Evolutionary conservation across 2,797 vertebrate genomes (phyloP).

Genomic region (Tiaroga cobitis): DNA sequence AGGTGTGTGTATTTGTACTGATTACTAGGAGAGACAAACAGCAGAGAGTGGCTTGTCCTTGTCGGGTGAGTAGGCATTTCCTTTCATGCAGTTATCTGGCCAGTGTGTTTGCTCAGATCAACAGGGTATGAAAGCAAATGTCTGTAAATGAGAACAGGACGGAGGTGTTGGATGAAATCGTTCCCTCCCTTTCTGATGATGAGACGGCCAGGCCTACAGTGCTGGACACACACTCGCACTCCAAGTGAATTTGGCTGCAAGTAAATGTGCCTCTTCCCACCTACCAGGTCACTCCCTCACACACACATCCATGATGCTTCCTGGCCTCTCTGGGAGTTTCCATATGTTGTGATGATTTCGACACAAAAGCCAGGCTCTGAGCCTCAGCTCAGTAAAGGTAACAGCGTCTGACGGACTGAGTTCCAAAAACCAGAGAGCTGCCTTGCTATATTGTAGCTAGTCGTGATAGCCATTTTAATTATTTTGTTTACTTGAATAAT

Average conservation of each 20-base stretch:
- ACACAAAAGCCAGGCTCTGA: conserved; percentile 18
- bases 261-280: conserved; percentile 22
- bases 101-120: conserved; percentile 60
- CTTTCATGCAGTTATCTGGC: conserved; percentile 58
- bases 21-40: conserved; percentile 57
- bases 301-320: conserved; percentile 47
- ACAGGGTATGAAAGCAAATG: conserved; percentile 55
- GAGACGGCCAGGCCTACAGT: conserved; percentile 16
- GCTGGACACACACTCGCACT: conserved; percentile 23
- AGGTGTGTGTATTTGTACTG: conserved; percentile 65
- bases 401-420: background rate
- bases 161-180: conserved; percentile 40
- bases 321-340: conserved; percentile 57
- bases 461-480: background rate
- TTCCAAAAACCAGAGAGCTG: conserved; percentile 9
- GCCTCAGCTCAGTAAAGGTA: background rate
- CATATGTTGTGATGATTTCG: conserved; percentile 53
- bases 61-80: conserved; percentile 57
- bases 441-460: background rate
- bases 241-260: conserved; percentile 27
- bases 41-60: conserved; percentile 46
- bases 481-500: background rate
- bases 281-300: conserved; percentile 36
- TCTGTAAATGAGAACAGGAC: conserved; percentile 56
- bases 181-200: conserved; percentile 16